Conservation (phyloP, 2,113 vertebrate genomes). For the Spizaetus ornatus region DNA sequence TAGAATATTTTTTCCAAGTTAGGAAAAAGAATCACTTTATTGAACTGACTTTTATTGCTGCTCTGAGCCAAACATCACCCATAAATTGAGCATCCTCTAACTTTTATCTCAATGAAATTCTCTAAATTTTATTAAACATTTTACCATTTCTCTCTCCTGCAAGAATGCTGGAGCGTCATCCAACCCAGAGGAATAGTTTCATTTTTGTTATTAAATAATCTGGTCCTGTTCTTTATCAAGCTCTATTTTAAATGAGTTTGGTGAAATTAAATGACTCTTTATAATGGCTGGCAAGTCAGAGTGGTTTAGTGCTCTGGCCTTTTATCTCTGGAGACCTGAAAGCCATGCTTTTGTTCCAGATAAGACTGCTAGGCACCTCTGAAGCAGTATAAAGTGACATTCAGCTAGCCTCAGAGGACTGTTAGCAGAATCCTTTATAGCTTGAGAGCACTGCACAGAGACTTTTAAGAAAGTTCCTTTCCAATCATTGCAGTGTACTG, state of each 20-base stretch:
- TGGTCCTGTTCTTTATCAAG: slow-evolving; percentile 23
- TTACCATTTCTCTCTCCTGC: slow-evolving; percentile 13
- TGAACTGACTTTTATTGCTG: slow-evolving; percentile 55
- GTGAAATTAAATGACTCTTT: slow-evolving; percentile 40
- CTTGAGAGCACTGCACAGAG: background rate
- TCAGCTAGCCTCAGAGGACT: background rate
- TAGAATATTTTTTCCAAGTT: slow-evolving; percentile 7
- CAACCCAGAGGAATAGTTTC: slow-evolving; percentile 15
- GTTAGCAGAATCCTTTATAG: background rate
- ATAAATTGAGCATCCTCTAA: slow-evolving; percentile 47
- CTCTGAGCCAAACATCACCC: slow-evolving; percentile 30
- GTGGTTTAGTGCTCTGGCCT: slow-evolving; percentile 9
- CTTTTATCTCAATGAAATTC: slow-evolving; percentile 44
- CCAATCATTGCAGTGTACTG: background rate
- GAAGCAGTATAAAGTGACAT: background rate
- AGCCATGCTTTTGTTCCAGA: background rate
- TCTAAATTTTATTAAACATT: slow-evolving; percentile 60
- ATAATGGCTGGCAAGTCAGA: background rate
- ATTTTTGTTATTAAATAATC: slow-evolving; percentile 29
- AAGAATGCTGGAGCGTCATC: background rate
- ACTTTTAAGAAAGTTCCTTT: background rate
- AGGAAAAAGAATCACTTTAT: slow-evolving; percentile 35
- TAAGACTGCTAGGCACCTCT: slow-evolving; percentile 10
- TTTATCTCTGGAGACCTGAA: slow-evolving; percentile 19
- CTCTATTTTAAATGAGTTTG: slow-evolving; percentile 35